Base-by-base conservation (phyloP, 1,140 invertebrate genomes). In the Thaumatotibia leucotreta region DNA sequence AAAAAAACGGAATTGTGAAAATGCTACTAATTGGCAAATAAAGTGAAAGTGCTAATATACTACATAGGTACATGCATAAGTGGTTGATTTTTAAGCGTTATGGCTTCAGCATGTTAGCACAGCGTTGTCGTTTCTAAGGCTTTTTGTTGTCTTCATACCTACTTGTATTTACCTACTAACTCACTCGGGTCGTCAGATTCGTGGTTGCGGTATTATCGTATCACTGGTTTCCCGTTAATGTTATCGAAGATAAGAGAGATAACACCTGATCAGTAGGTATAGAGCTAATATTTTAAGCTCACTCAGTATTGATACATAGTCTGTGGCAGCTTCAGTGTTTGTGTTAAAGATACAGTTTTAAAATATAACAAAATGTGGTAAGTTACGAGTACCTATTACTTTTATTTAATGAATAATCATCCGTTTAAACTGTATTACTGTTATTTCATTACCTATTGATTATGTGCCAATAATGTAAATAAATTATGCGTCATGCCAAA, bases 341-440 rank as follows among this genome's bases (percentile, higher is more conserved):
- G 4, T 4, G 52, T 27, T 27, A 10, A 27, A 24, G 1, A 24
- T 54, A 31, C 1, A 29, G 23, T 23, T 54, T 27, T 54, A 29
- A 20, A 45, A 9, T 58, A 58, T 11, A 58, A 29, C 52, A 58
- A 58, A n/a, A 58, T 58, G 52, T 58, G 52, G 52, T 58, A 58
- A 58, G 52, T n/a, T 11, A 27, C 23, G 33, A 66, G 45, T 39
- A 11, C 27, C n/a, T 49, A 35, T 58, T 33, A 81, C n/a, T n/a
- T n/a, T n/a, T n/a, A n/a, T n/a, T n/a, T n/a, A n/a, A n/a, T n/a
- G n/a, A n/a, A 78, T 75, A 72, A 77, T 54, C 65, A 4, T 20
- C 39, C 17, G 1, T 45, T 17, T 45, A 14, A 0, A 5, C 14
- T 39, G 6, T 14, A 39, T 39, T 39, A 14, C 1, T 14, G 4